Conservation (phyloP, 2,113 vertebrate genomes). For the Tragelaphus imberbis region DNA sequence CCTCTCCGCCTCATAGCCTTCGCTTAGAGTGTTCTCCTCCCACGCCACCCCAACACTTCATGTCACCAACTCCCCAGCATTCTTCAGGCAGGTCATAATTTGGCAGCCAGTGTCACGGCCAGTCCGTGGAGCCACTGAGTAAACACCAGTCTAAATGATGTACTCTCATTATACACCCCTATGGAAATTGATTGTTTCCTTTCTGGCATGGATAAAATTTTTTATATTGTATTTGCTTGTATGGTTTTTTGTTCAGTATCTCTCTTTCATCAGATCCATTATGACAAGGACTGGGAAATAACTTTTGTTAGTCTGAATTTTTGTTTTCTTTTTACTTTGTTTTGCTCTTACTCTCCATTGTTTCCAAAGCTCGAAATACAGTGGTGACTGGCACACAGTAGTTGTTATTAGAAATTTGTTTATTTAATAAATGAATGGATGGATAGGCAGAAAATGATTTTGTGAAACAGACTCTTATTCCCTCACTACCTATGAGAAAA, state of each 20-base stretch:
- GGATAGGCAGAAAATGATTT: neutral
- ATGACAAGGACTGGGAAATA: neutral
- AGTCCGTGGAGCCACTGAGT: neutral
- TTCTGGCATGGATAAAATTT: neutral
- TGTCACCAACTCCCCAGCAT: neutral
- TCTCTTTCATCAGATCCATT: neutral
- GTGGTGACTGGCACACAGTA: neutral
- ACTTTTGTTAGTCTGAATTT: neutral
- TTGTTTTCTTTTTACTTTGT: neutral
- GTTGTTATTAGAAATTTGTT: neutral
- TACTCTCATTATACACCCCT: neutral
- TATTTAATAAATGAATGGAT: neutral
- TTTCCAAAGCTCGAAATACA: neutral
- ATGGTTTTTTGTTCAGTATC: neutral
- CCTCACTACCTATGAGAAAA: constrained; percentile 7
- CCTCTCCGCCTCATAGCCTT: fast-evolving
- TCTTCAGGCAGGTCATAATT: neutral
- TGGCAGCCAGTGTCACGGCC: neutral
- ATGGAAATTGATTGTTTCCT: neutral
- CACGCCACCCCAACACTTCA: neutral
- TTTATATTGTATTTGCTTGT: neutral
- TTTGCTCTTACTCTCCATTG: neutral
- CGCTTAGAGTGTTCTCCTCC: neutral
- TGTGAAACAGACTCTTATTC: neutral
- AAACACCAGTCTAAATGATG: neutral